These are phyloP conservation scores for Caenorhabditis sp. DNA, from an alignment of 2,888 invertebrate species.

Conservation along the genomic window DNA sequence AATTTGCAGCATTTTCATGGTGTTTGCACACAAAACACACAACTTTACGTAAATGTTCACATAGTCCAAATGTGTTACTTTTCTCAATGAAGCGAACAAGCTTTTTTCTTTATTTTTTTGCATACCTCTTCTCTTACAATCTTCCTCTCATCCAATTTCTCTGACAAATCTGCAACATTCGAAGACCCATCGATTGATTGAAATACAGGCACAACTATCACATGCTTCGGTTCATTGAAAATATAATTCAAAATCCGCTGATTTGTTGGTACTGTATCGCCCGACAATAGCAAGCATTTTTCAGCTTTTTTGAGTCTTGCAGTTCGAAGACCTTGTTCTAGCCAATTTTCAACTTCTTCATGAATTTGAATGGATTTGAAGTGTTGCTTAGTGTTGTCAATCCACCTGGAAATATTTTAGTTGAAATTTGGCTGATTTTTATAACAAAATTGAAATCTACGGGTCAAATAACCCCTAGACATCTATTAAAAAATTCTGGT, in stretches of 20 bases:
- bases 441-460: no score
- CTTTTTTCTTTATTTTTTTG: no score
- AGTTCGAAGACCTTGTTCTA: constrained; percentile 55
- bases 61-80: no score
- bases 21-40: no score
- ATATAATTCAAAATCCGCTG: constrained; percentile 12
- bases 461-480: no score
- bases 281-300: constrained; percentile 75
- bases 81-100: no score
- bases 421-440: background rate
- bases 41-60: no score
- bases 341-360: constrained; percentile 53
- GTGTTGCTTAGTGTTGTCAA: constrained; percentile 35
- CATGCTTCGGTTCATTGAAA: constrained; percentile 28
- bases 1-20: no score
- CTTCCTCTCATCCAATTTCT: constrained; percentile 12
- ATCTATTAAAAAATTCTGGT: no score
- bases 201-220: constrained; percentile 29
- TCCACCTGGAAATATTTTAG: constrained; percentile 52
- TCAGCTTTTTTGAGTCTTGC: constrained; percentile 71
- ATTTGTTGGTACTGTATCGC: constrained; percentile 80
- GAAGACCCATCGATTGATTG: constrained; percentile 25
- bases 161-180: constrained; percentile 30
- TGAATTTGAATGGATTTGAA: constrained; percentile 38
- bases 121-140: constrained; percentile 33